Conservation (phyloP, 2,797 vertebrate genomes). For the Sus cebifrons region DNA sequence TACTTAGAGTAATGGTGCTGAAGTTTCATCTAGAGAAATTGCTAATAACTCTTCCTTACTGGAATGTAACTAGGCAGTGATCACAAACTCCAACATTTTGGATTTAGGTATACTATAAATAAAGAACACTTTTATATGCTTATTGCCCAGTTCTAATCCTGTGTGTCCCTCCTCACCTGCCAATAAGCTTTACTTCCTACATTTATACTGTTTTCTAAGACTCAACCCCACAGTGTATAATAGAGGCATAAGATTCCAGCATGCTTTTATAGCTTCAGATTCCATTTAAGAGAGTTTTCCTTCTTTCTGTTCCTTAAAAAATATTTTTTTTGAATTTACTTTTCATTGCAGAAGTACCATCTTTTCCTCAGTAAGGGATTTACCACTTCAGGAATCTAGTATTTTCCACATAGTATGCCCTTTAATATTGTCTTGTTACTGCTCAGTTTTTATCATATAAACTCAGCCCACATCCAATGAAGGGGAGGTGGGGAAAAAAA, state of each 20-base stretch:
- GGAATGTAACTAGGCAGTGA: background rate
- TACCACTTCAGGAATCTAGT: constrained; percentile 31
- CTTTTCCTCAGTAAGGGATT: constrained; percentile 31
- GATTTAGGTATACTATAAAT: constrained; percentile 16
- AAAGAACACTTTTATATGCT: background rate
- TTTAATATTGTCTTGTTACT: background rate
- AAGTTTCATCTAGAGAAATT: constrained; percentile 49
- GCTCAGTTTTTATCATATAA: constrained; percentile 52
- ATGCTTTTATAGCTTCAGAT: constrained; percentile 5
- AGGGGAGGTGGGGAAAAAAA: background rate
- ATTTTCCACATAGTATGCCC: constrained; percentile 17
- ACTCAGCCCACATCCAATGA: constrained; percentile 63
- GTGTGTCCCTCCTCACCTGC: too few species aligned
- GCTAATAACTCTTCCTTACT: background rate
- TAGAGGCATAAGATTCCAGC: background rate
- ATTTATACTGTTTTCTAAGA: constrained; percentile 15
- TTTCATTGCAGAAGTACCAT: constrained; percentile 49
- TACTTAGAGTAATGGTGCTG: constrained; percentile 34
- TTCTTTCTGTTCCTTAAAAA: constrained; percentile 10
- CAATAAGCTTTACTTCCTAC: constrained; percentile 30
- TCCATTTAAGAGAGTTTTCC: background rate
- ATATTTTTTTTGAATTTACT: background rate
- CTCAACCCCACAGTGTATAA: background rate
- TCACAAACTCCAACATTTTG: background rate
- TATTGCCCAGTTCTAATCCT: background rate